Evolutionary conservation across 1,140 invertebrate species (phyloP).

Genomic region (Anthonomus grandis): DNA sequence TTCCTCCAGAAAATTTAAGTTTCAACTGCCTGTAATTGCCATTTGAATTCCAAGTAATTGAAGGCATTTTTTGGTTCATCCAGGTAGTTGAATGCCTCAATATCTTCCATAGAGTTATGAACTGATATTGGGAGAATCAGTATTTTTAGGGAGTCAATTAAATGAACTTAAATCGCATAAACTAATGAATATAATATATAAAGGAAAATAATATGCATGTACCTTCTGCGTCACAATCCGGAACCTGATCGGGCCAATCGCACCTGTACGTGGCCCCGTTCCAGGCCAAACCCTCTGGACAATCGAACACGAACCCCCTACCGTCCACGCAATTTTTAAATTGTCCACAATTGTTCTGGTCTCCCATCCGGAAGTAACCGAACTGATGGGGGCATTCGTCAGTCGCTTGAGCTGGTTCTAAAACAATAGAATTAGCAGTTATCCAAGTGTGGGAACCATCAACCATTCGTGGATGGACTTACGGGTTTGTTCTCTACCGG

Average conservation of each 20-base stretch:
- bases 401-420: conserved; percentile 63
- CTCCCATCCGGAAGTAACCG: conserved; percentile 74
- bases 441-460: not conserved
- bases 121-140: no score
- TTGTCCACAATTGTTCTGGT: conserved; percentile 69
- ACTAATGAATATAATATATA: not conserved
- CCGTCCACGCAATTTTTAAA: conserved; percentile 84
- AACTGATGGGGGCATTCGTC: conserved; percentile 81
- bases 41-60: no score
- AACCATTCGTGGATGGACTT: conserved; percentile 51
- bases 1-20: no score
- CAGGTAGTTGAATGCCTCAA: no score
- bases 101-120: no score
- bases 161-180: no score
- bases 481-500: conserved; percentile 67
- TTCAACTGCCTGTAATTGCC: no score
- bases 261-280: conserved; percentile 73
- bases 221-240: conserved; percentile 75
- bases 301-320: conserved; percentile 52
- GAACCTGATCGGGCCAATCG: conserved; percentile 82
- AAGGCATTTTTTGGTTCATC: no score
- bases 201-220: conserved; percentile 21
- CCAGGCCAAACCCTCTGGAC: conserved; percentile 77
- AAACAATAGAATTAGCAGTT: conserved; percentile 3
- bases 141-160: no score